Conservation (phyloP, 1,140 invertebrate species). For the Drosophila tani region DNA sequence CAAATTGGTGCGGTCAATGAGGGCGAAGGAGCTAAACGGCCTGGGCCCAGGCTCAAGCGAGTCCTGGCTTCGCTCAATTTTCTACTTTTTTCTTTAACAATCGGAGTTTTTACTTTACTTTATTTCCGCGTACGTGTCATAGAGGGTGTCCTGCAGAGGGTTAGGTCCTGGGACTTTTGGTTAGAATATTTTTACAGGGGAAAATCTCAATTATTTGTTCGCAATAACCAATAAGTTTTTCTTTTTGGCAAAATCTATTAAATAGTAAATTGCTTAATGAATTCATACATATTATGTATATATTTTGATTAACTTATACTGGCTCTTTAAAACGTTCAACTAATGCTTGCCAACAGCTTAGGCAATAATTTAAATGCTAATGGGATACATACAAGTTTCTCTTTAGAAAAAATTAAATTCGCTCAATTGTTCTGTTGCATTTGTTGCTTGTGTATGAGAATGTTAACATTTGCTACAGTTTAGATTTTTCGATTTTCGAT, state of each 20-base stretch:
- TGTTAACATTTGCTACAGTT: slow-evolving; percentile 59
- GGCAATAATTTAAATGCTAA: slow-evolving; percentile 38
- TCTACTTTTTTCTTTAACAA: slow-evolving; percentile 14
- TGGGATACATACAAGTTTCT: slow-evolving; percentile 50
- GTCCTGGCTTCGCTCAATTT: background rate
- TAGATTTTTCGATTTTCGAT: slow-evolving; percentile 20
- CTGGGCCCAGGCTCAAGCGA: background rate
- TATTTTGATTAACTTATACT: slow-evolving; percentile 30
- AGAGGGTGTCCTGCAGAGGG: slow-evolving; percentile 3
- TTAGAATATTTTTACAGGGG: slow-evolving; percentile 9
- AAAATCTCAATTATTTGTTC: slow-evolving; percentile 36
- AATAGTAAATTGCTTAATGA: slow-evolving; percentile 78
- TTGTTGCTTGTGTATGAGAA: slow-evolving; percentile 41
- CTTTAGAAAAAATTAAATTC: slow-evolving; percentile 76
- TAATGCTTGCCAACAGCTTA: slow-evolving; percentile 41
- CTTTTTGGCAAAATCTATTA: slow-evolving; percentile 66
- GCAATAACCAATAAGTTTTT: slow-evolving; percentile 35
- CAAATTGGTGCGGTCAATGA: slow-evolving; percentile 20
- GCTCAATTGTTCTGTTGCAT: slow-evolving; percentile 58
- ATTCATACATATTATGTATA: slow-evolving; percentile 16
- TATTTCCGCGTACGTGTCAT: background rate
- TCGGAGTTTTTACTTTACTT: slow-evolving; percentile 1
- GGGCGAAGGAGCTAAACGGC: background rate
- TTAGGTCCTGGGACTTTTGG: slow-evolving; percentile 1
- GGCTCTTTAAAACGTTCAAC: slow-evolving; percentile 25